Percentiles rank a stretch among this genome's conserved stretches.
Evolutionary conservation across 2,113 vertebrate species (phyloP).

Genomic region (Hippotragus niger): DNA sequence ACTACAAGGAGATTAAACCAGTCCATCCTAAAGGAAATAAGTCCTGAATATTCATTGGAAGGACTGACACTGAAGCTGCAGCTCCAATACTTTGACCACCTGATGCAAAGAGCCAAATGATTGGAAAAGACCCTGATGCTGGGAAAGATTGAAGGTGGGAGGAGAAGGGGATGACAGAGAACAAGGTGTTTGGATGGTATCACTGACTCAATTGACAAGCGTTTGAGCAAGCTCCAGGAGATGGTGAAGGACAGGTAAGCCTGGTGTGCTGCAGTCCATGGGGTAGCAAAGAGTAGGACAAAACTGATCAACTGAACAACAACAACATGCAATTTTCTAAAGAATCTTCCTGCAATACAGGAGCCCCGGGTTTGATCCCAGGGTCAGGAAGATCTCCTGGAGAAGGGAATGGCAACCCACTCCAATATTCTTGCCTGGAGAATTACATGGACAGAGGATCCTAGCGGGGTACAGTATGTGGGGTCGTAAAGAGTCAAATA

Average conservation of each 20-base stretch:
- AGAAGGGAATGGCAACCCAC: background rate
- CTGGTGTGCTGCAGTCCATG: background rate
- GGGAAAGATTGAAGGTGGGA: background rate
- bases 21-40: background rate
- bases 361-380: fast-evolving
- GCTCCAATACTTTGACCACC: background rate
- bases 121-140: background rate
- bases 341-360: background rate
- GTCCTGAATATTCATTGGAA: background rate
- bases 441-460: background rate
- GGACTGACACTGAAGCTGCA: background rate
- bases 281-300: background rate
- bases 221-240: background rate
- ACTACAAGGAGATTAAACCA: background rate
- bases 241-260: background rate
- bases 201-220: fast-evolving
- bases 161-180: background rate
- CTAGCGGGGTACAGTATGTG: background rate
- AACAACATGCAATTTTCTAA: background rate
- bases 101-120: background rate
- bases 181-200: background rate
- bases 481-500: background rate
- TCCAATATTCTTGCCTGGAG: background rate
- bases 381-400: background rate
- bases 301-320: background rate